Percentiles rank a stretch among this genome's conserved stretches.
phyloP scores from a whole-genome alignment of 2,888 invertebrate species.

The Zeuzera pyrina region DNA sequence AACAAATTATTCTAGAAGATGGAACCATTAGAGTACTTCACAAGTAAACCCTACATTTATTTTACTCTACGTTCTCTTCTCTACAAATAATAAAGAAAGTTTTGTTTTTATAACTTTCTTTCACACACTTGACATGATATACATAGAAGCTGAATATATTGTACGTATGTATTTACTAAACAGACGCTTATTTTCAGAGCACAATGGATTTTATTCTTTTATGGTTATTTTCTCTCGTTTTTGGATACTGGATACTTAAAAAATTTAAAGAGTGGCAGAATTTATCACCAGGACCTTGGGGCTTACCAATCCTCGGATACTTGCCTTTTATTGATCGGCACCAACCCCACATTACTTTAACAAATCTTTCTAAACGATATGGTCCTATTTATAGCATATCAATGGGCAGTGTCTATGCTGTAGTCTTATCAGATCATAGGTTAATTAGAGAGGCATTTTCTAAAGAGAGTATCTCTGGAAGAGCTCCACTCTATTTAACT shows the following conservation, averaged over 20 bases:
- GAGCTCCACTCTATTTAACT: constrained; percentile 87
- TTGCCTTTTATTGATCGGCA: constrained; percentile 79
- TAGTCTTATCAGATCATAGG: constrained; percentile 83
- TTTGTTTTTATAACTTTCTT: no score
- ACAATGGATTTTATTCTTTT: constrained; percentile 40
- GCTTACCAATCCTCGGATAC: constrained; percentile 85
- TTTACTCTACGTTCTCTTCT: no score
- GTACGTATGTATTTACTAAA: no score
- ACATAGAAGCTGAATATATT: no score
- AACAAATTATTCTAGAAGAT: no score
- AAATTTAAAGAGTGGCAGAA: constrained; percentile 51
- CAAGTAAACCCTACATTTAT: no score
- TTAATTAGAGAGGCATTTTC: constrained; percentile 81
- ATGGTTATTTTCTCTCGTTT: constrained; percentile 34
- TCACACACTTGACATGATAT: no score
- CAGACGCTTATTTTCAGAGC: constrained; percentile 23
- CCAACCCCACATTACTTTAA: constrained; percentile 81
- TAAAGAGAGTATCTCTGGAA: constrained; percentile 80
- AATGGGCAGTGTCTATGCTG: constrained; percentile 83
- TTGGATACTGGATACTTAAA: constrained; percentile 44
- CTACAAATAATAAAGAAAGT: no score
- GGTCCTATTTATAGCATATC: constrained; percentile 82
- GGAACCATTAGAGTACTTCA: no score
- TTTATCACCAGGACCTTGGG: constrained; percentile 85
- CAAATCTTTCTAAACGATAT: constrained; percentile 76